Percentiles rank a stretch among this genome's conserved stretches.
Evolutionary conservation across 2,113 vertebrate species (phyloP).

Genomic region (Sylvilagus bachmani): DNA sequence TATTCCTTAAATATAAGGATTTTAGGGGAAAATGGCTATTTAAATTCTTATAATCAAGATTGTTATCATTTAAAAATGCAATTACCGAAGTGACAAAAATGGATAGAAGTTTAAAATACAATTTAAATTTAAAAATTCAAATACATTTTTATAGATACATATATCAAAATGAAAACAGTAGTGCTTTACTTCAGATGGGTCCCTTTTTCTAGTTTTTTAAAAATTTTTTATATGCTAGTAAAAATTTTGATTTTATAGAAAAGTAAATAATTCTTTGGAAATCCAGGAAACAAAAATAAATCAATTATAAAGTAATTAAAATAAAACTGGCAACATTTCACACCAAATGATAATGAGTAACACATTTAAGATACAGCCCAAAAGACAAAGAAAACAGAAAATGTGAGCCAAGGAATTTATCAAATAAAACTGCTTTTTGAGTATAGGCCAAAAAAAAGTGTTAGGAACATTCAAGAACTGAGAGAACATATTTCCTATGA

Average conservation of each 20-base stretch:
- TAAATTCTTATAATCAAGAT: background rate
- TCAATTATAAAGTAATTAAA: background rate
- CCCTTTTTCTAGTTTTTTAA: background rate
- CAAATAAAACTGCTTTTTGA: background rate
- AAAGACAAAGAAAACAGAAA: background rate
- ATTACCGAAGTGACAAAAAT: background rate
- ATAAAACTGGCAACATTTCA: background rate
- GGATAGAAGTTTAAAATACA: background rate
- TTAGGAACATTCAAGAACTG: background rate
- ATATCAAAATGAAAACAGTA: background rate
- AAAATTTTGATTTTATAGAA: background rate
- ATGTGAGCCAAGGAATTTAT: background rate
- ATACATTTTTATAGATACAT: background rate
- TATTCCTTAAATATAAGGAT: no score
- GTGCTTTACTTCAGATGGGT: background rate
- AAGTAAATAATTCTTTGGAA: background rate
- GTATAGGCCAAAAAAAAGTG: background rate
- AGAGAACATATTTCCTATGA: background rate
- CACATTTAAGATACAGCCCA: background rate
- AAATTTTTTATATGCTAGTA: background rate
- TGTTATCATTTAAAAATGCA: background rate
- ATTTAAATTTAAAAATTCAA: background rate
- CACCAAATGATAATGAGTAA: background rate
- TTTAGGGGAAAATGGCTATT: background rate
- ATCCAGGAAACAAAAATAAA: background rate